phyloP scores from a whole-genome alignment of 1,140 invertebrate genomes.

The Drosophila rufa region DNA sequence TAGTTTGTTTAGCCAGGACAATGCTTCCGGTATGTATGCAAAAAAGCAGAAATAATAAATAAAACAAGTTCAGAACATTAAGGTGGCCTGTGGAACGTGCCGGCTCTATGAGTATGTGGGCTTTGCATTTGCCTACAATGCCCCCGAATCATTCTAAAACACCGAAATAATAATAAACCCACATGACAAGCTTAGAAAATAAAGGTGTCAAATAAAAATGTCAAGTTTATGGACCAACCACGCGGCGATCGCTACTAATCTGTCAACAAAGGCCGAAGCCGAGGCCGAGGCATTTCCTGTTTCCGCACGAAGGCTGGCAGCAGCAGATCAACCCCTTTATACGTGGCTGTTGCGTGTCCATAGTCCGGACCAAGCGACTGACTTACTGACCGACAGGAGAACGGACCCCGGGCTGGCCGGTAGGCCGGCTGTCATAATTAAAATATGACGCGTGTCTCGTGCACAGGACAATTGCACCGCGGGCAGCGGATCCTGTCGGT shows the following conservation, averaged over 20 bases:
- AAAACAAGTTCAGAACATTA: slow-evolving; percentile 12
- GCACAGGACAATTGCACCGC: slow-evolving; percentile 66
- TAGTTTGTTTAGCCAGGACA: slow-evolving; percentile 73
- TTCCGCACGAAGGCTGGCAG: slow-evolving; percentile 48
- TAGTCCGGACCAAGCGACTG: slow-evolving; percentile 40
- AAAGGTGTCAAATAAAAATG: slow-evolving; percentile 81
- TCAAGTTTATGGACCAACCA: slow-evolving; percentile 70
- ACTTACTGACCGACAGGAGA: slow-evolving; percentile 45
- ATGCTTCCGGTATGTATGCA: slow-evolving; percentile 40
- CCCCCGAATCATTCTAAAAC: slow-evolving; percentile 2
- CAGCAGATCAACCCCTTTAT: slow-evolving; percentile 38
- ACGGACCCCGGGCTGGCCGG: slow-evolving; percentile 15
- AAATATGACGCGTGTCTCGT: slow-evolving; percentile 83
- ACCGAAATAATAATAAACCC: slow-evolving; percentile 26
- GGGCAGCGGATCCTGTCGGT: slow-evolving; percentile 39
- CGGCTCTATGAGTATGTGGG: slow-evolving; percentile 48
- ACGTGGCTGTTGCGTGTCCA: slow-evolving; percentile 45
- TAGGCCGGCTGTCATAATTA: slow-evolving; percentile 80
- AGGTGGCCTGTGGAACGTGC: slow-evolving; percentile 56
- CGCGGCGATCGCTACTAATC: slow-evolving; percentile 69
- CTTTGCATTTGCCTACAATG: slow-evolving; percentile 47
- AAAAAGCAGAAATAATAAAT: slow-evolving; percentile 1
- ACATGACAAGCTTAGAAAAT: slow-evolving; percentile 75
- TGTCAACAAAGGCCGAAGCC: slow-evolving; percentile 71
- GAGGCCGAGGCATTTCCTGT: slow-evolving; percentile 60